Evolutionary conservation across 2,113 vertebrate genomes (phyloP).

Genomic region (Anseranas semipalmata): DNA sequence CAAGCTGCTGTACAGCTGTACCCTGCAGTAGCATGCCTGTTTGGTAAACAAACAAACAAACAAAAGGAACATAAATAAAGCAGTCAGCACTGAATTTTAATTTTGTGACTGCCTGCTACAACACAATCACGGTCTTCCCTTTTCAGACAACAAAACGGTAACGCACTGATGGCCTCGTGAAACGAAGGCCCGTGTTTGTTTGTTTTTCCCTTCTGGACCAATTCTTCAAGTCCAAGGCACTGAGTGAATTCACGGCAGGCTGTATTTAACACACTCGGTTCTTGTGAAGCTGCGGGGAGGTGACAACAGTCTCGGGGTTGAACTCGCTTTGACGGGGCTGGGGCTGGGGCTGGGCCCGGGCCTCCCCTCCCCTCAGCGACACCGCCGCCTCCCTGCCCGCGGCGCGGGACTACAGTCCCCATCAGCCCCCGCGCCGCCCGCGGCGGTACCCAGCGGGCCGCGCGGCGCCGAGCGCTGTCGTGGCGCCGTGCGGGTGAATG

Average conservation of each 20-base stretch:
- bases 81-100: neutral
- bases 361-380: too few relatives aligned
- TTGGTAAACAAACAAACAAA: too few relatives aligned
- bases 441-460: neutral
- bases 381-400: too few relatives aligned
- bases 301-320: rapidly evolving
- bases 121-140: neutral
- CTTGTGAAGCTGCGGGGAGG: neutral
- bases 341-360: too few relatives aligned
- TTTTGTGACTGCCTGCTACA: too few relatives aligned
- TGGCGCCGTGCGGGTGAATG: neutral
- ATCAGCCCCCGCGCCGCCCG: neutral
- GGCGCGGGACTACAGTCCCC: neutral
- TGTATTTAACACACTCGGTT: rapidly evolving
- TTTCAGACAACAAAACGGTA: neutral
- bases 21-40: neutral
- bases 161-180: neutral
- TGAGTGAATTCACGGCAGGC: rapidly evolving
- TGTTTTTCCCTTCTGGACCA: neutral
- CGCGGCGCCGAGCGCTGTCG: conserved; percentile 16
- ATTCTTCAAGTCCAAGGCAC: neutral
- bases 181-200: neutral
- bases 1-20: neutral
- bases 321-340: rapidly evolving
- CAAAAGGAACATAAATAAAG: too few relatives aligned